Conservation (phyloP, 35 echinoderm and acorn worm genomes). For the Apostichopus japonicus region DNA sequence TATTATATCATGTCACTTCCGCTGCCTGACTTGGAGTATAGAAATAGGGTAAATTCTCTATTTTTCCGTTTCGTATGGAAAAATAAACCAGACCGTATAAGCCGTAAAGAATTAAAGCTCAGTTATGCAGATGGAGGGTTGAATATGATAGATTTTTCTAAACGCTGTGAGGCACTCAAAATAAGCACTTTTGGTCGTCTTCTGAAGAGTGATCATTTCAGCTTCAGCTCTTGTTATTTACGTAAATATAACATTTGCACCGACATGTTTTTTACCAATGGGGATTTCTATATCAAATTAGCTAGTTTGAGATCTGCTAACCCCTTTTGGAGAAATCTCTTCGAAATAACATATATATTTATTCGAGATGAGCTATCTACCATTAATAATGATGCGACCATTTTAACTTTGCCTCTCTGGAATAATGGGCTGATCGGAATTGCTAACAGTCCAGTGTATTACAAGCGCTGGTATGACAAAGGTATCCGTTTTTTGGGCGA, state of each 20-base stretch:
- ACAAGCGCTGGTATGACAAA: neutral
- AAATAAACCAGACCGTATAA: neutral
- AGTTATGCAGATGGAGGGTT: conserved; percentile 16
- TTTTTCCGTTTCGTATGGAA: neutral
- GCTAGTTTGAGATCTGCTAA: neutral
- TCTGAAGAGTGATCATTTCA: neutral
- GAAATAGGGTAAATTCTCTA: neutral
- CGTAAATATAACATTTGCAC: neutral
- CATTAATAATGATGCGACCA: too few relatives aligned
- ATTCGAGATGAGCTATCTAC: too few relatives aligned
- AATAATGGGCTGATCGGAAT: neutral
- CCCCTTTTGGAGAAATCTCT: too few relatives aligned
- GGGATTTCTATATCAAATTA: neutral
- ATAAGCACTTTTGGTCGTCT: neutral
- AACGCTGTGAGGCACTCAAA: neutral
- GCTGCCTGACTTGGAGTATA: neutral
- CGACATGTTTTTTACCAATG: neutral
- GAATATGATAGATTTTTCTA: neutral
- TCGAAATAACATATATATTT: too few relatives aligned
- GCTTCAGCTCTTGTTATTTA: neutral
- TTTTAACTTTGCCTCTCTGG: too few relatives aligned
- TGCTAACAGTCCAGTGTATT: neutral
- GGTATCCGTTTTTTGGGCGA: neutral
- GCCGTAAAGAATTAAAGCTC: neutral
- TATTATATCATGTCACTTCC: neutral